These are phyloP conservation scores for Taurulus bubalis DNA, from an alignment of 2,113 vertebrate genomes.

Conservation along the genomic window DNA sequence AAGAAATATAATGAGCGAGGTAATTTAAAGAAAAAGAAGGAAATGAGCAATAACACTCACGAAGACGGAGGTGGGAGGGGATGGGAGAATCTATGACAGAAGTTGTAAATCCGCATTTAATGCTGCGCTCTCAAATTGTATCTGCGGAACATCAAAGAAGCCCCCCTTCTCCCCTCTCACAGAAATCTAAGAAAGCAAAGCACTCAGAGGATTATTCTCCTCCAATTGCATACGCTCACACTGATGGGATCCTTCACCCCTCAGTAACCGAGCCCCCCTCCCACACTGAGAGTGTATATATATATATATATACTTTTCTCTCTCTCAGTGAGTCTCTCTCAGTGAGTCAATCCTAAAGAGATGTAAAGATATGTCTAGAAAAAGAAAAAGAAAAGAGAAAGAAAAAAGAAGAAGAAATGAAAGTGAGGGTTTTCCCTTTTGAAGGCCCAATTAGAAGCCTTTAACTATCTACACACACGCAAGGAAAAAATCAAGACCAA, in stretches of 20 bases:
- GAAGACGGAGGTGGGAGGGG: slow-evolving; percentile 11
- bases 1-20: slow-evolving; percentile 15
- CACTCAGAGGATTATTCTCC: slow-evolving; percentile 75
- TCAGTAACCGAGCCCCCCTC: slow-evolving; percentile 22
- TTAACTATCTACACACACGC: neutral
- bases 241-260: slow-evolving; percentile 43
- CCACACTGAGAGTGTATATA: neutral
- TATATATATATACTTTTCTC: neutral
- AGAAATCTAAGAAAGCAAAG: slow-evolving; percentile 71
- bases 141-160: slow-evolving; percentile 77
- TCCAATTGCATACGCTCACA: slow-evolving; percentile 55
- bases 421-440: slow-evolving; percentile 41
- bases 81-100: slow-evolving; percentile 58
- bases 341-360: slow-evolving; percentile 19
- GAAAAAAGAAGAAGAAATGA: neutral
- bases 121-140: slow-evolving; percentile 71
- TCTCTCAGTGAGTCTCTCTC: too few relatives aligned
- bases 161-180: slow-evolving; percentile 14
- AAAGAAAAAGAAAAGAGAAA: slow-evolving; percentile 5
- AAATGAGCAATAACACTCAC: slow-evolving; percentile 47
- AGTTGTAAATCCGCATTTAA: slow-evolving; percentile 74
- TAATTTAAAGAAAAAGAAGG: slow-evolving; percentile 36
- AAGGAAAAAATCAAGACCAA: neutral
- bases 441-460: slow-evolving; percentile 38
- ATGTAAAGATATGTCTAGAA: slow-evolving; percentile 47